These are phyloP conservation scores for Drosophila nikananu DNA, from an alignment of 1,140 invertebrate genomes.

Conservation along the genomic window DNA sequence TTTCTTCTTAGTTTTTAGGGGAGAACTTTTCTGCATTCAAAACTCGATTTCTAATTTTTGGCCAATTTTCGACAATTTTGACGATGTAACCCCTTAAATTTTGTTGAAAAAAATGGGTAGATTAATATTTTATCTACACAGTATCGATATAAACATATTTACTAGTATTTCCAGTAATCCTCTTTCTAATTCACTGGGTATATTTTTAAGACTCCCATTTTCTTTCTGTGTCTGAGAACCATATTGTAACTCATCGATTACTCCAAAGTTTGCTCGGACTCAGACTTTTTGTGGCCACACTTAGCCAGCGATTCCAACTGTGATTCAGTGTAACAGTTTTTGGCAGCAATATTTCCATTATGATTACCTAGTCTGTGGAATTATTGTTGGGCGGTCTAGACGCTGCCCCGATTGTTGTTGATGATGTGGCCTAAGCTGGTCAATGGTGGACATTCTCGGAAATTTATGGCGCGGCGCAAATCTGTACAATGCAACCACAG, in stretches of 20 bases:
- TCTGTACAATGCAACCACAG: conserved; percentile 68
- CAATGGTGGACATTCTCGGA: conserved; percentile 36
- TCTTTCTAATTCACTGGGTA: background rate
- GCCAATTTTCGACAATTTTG: no score
- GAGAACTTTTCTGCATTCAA: no score
- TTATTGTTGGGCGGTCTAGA: conserved; percentile 53
- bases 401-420: conserved; percentile 58
- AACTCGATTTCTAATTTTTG: no score
- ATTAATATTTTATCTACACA: no score
- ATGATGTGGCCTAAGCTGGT: conserved; percentile 67
- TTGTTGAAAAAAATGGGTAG: no score
- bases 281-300: conserved; percentile 31
- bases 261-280: conserved; percentile 1
- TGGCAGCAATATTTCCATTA: conserved; percentile 59
- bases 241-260: conserved; percentile 25
- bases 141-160: no score
- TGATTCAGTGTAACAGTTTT: conserved; percentile 34
- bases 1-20: no score
- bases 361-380: conserved; percentile 56
- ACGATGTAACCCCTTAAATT: no score
- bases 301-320: conserved; percentile 22
- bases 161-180: no score
- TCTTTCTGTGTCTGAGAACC: background rate
- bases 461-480: conserved; percentile 78
- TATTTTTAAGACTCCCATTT: background rate